Base-by-base conservation (phyloP, 2,888 invertebrate genomes). In the Pinctada fucata region DNA sequence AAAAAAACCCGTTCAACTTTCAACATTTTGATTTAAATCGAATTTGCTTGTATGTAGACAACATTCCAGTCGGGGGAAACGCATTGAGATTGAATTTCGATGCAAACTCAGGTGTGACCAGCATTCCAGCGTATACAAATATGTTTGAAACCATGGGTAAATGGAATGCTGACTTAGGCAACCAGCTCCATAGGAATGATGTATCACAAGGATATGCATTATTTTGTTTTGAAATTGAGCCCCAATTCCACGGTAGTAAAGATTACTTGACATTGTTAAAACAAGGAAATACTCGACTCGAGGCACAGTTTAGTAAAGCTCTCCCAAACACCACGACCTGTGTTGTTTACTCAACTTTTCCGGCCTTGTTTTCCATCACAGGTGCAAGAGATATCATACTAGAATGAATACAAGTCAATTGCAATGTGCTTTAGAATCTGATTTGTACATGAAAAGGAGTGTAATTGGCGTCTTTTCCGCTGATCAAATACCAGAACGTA, bases 1-100 rank as follows among this genome's bases (percentile, higher is more conserved):
- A 67, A 31, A 70, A n/a, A n/a, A 84, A 84, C 64, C 84, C 81
- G 6, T 84, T 79, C 71, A 78, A 81, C 69, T 84, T 84, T 52
- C 76, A 82, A 58, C 73, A 82, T 49, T 82, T 74, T 58, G 45
- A 71, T 48, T 65, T 84, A 13, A 75, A 72, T 48, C 74, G 76
- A 16, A 79, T 83, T 45, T 77, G 75, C 4, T 68, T 83, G 64
- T 83, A 80, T 52, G 66, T 58, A 2, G 79, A 83, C 52, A 76
- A 78, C 3, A 65, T 83, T 65, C 80, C 82, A 3, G 82, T 80
- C 2, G 76, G 79, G 16, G 82, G 82, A 4, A 80, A 72, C 50
- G 58, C 72, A 8, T 66, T 78, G 52, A 72, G 16, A n/a, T 50
- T 78, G 4, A 68, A 73, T 73, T 72, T 49, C 69, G 48, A 51